Percentiles rank a stretch among this genome's conserved stretches.
These are phyloP conservation scores for Mesoligia furuncula DNA, from an alignment of 2,888 invertebrate species.

Conservation along the genomic window DNA sequence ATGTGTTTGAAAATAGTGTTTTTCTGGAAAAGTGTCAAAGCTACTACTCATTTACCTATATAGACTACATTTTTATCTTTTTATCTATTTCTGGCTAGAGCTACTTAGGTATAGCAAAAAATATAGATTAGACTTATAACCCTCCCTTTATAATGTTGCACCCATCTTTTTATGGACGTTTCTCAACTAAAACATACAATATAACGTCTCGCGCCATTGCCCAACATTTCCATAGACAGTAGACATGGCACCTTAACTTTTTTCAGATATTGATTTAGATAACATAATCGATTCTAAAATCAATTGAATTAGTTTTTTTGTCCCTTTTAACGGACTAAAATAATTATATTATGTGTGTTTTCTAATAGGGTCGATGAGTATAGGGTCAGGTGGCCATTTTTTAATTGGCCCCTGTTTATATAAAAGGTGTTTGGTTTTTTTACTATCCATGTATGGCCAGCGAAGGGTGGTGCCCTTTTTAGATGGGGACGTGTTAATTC, in stretches of 20 bases:
- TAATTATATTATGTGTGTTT: slow-evolving; percentile 76
- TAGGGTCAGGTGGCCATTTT: slow-evolving; percentile 65
- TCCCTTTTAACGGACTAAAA: slow-evolving; percentile 69
- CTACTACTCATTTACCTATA: not conserved
- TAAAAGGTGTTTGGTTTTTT: slow-evolving; percentile 69
- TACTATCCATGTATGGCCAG: slow-evolving; percentile 52
- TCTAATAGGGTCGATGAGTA: slow-evolving; percentile 67
- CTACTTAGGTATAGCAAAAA: not conserved
- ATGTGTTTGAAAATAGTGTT: not conserved
- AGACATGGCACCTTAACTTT: slow-evolving; percentile 33
- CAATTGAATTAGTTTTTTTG: slow-evolving; percentile 80
- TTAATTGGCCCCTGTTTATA: slow-evolving; percentile 69
- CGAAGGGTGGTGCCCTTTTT: slow-evolving; percentile 64
- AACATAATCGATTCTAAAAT: slow-evolving; percentile 81
- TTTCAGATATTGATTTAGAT: slow-evolving; percentile 84
- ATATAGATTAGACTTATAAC: not conserved
- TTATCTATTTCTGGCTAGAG: not conserved
- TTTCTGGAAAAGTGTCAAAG: not conserved
- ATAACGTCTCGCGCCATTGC: slow-evolving; percentile 36
- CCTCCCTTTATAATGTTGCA: not conserved
- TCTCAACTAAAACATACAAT: not conserved
- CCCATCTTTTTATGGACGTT: not conserved
- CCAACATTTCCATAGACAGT: slow-evolving; percentile 26
- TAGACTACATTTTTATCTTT: not conserved
- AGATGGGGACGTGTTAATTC: slow-evolving; percentile 56